These are phyloP conservation scores for Leptinotarsa tumamoca DNA, from an alignment of 2,888 invertebrate species.

Conservation along the genomic window DNA sequence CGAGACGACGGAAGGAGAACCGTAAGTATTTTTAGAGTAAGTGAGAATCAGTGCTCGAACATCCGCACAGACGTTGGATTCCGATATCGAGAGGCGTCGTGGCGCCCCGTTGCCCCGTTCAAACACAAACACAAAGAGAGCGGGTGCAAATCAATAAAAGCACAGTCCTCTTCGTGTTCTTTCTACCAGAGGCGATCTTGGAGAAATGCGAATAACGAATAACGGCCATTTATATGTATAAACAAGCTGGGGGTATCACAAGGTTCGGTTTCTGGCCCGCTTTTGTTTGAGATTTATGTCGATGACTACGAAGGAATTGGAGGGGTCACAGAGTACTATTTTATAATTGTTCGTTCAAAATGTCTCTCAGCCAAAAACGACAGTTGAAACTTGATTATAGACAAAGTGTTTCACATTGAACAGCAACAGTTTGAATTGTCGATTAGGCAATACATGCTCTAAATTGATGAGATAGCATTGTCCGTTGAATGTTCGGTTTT, in stretches of 20 bases:
- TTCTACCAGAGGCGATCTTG: conserved; percentile 16
- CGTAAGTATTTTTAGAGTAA: conserved; percentile 27
- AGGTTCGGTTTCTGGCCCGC: neutral
- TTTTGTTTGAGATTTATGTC: too few relatives aligned
- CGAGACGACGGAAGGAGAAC: conserved; percentile 20
- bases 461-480: too few relatives aligned
- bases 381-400: too few relatives aligned
- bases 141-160: conserved; percentile 46
- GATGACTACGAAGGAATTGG: too few relatives aligned
- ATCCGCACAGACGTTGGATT: conserved; percentile 16
- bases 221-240: too few relatives aligned
- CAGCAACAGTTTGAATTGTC: too few relatives aligned
- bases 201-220: neutral
- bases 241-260: too few relatives aligned
- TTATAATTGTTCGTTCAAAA: neutral
- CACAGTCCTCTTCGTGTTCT: conserved; percentile 30
- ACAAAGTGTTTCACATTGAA: too few relatives aligned
- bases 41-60: conserved; percentile 25
- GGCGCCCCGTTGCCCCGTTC: conserved; percentile 15
- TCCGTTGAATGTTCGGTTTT: too few relatives aligned
- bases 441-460: too few relatives aligned
- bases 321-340: too few relatives aligned
- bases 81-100: conserved; percentile 6
- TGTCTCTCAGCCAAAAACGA: too few relatives aligned
- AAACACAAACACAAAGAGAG: conserved; percentile 21